Conservation (phyloP, 2,888 invertebrate genomes). For the Altica lythri region DNA sequence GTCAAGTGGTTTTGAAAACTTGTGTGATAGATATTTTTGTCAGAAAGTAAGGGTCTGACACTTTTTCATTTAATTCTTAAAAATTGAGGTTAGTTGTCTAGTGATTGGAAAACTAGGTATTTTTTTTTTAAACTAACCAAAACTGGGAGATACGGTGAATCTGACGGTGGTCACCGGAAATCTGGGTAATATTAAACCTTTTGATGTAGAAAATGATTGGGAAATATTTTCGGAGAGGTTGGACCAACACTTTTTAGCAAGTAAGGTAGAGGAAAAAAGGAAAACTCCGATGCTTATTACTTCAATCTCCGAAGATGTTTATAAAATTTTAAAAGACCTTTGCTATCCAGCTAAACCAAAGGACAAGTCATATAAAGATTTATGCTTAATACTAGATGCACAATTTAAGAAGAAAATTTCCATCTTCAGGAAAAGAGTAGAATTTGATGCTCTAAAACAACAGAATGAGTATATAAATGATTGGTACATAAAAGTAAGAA, state of each 20-base stretch:
- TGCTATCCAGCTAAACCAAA: conserved; percentile 28
- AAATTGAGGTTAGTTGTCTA: no score
- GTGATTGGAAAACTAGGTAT: neutral
- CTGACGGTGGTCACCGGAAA: neutral
- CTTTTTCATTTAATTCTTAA: no score
- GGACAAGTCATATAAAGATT: conserved; percentile 1
- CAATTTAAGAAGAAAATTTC: conserved; percentile 28
- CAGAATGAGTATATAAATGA: conserved; percentile 26
- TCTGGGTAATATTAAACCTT: neutral
- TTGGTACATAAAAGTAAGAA: conserved; percentile 34
- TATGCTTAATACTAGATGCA: neutral
- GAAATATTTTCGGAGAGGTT: neutral
- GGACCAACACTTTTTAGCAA: conserved; percentile 23
- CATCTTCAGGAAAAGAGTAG: conserved; percentile 28
- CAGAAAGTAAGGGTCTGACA: no score
- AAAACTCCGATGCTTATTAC: conserved; percentile 27
- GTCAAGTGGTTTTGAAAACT: neutral
- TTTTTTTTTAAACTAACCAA: neutral
- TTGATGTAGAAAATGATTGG: neutral
- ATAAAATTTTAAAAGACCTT: conserved; percentile 28
- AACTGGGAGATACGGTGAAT: neutral
- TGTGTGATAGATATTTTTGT: no score
- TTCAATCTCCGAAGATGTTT: conserved; percentile 24
- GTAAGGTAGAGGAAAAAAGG: conserved; percentile 25
- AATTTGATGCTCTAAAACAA: conserved; percentile 33